phyloP scores from a whole-genome alignment of 1,140 invertebrate species.

The Stegodyphus mimosarum region DNA sequence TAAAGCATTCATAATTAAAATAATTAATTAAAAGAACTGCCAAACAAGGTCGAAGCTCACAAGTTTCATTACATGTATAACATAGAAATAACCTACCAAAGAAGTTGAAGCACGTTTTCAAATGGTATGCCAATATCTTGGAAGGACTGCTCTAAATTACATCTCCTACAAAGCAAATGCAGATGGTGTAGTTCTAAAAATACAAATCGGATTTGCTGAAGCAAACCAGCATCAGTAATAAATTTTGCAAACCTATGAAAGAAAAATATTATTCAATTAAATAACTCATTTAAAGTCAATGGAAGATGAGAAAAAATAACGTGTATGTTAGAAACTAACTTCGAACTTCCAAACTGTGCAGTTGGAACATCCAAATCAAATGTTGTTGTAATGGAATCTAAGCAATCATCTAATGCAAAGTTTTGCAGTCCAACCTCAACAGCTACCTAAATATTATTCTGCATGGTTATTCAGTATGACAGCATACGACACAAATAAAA shows the following conservation, averaged over 20 bases:
- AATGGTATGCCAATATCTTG: slow-evolving; percentile 10
- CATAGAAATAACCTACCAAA: neutral
- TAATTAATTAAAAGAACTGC: no score
- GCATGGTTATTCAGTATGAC: no score
- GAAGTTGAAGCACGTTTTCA: slow-evolving; percentile 1
- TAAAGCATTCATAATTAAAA: no score
- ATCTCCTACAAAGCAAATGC: slow-evolving; percentile 30
- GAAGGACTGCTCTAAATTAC: slow-evolving; percentile 9
- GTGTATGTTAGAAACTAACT: no score
- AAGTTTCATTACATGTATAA: no score
- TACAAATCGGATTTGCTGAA: slow-evolving; percentile 13
- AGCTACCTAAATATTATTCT: slow-evolving; percentile 3
- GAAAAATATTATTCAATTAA: neutral
- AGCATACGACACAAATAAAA: no score
- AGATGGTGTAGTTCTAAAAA: slow-evolving; percentile 31
- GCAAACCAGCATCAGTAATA: slow-evolving; percentile 16
- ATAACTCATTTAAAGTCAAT: no score
- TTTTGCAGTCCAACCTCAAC: slow-evolving; percentile 17
- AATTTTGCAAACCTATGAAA: slow-evolving; percentile 26
- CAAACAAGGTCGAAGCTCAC: no score
- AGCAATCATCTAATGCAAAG: slow-evolving; percentile 4
- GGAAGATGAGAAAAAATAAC: no score
- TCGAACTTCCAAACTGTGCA: no score
- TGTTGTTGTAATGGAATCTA: slow-evolving; percentile 18
- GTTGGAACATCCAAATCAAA: slow-evolving; percentile 25